These are phyloP conservation scores for Vipera latastei DNA, from an alignment of 2,797 vertebrate species.

Conservation along the genomic window DNA sequence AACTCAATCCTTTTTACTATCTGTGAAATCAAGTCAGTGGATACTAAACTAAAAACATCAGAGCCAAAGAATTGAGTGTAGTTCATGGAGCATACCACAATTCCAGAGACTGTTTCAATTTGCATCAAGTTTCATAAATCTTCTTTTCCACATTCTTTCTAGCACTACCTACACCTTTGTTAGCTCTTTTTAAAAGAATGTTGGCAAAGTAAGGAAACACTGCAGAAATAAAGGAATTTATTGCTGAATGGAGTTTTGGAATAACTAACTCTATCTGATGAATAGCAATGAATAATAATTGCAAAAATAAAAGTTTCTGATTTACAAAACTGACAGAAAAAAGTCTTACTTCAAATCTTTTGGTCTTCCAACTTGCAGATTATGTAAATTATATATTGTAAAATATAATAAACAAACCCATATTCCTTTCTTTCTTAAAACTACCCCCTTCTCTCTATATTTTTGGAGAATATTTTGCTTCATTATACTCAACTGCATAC, in stretches of 20 bases:
- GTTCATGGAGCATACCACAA: neutral
- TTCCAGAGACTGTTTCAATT: neutral
- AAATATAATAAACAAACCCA: neutral
- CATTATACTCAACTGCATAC: neutral
- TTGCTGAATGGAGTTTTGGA: neutral
- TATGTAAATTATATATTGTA: neutral
- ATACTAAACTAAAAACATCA: neutral
- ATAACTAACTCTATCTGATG: neutral
- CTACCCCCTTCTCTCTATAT: neutral
- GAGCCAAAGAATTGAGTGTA: neutral
- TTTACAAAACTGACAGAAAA: neutral
- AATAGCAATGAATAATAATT: conserved; percentile 26
- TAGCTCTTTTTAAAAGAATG: conserved; percentile 25
- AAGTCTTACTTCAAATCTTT: neutral
- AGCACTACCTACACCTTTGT: neutral
- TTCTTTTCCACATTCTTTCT: neutral
- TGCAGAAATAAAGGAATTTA: conserved; percentile 5
- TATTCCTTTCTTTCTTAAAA: neutral
- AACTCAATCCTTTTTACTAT: neutral
- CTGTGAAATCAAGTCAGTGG: neutral
- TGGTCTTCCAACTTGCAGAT: neutral
- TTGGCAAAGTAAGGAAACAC: conserved; percentile 11
- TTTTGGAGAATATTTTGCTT: neutral
- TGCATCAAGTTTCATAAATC: neutral
- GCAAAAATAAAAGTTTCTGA: conserved; percentile 8